Evolutionary conservation across 2,797 vertebrate genomes (phyloP).

Genomic region (Tapera naevia): DNA sequence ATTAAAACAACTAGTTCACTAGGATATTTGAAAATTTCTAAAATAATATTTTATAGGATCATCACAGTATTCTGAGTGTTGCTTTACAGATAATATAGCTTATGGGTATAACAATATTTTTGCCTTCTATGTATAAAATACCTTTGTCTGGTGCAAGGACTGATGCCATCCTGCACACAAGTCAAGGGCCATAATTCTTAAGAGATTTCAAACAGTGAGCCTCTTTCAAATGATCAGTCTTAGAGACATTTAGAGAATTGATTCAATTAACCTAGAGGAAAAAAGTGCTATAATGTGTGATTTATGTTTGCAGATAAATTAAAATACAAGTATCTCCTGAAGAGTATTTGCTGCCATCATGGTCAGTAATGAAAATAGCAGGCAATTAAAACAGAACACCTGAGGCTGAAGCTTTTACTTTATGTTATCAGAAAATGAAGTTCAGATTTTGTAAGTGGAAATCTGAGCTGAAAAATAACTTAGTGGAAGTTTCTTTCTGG

Average conservation of each 20-base stretch:
- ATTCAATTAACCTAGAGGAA: conserved; percentile 74
- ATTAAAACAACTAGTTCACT: neutral
- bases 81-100: conserved; percentile 38
- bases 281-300: conserved; percentile 71
- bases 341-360: conserved; percentile 59
- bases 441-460: neutral
- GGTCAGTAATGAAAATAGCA: conserved; percentile 61
- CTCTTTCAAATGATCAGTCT: conserved; percentile 65
- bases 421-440: neutral
- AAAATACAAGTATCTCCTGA: conserved; percentile 70
- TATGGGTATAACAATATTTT: neutral
- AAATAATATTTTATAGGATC: neutral
- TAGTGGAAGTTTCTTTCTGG: neutral
- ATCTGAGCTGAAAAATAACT: conserved; percentile 11
- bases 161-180: conserved; percentile 29
- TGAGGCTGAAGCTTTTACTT: conserved; percentile 42
- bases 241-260: conserved; percentile 73
- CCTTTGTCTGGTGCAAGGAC: conserved; percentile 44
- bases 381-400: conserved; percentile 61
- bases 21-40: neutral
- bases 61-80: neutral
- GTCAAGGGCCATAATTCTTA: conserved; percentile 60
- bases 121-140: neutral
- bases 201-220: conserved; percentile 59
- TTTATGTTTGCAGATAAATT: conserved; percentile 80